phyloP scores from a whole-genome alignment of 2,797 vertebrate genomes.

The Alfaro cultratus region DNA sequence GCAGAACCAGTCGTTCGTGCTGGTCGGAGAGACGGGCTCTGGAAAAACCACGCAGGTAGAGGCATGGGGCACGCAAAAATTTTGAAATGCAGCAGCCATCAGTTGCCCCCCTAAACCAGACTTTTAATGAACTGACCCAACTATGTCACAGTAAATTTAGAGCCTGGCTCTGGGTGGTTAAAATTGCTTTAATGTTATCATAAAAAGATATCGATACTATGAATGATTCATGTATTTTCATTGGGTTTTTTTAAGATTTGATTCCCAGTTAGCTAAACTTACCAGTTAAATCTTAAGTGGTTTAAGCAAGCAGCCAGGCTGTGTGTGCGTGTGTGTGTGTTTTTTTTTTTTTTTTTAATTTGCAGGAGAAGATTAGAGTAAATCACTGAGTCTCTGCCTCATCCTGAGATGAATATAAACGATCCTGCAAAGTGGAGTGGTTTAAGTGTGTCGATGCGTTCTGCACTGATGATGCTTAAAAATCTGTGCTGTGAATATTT shows the following conservation, averaged over 20 bases:
- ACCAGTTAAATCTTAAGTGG: conserved; percentile 28
- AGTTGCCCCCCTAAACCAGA: background rate
- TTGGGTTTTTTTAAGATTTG: conserved; percentile 21
- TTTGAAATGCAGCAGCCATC: conserved; percentile 1
- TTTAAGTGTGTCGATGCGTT: conserved; percentile 29
- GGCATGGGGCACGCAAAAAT: background rate
- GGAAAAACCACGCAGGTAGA: conserved; percentile 96
- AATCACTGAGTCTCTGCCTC: conserved; percentile 35
- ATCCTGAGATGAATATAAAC: conserved; percentile 49
- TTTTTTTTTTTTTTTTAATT: conserved; percentile 4
- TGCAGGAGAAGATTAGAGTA: conserved; percentile 48
- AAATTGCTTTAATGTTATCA: conserved; percentile 39
- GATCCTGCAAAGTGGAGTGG: conserved; percentile 28
- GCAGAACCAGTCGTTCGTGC: conserved; percentile 91
- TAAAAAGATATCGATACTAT: conserved; percentile 9
- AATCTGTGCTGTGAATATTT: conserved; percentile 12
- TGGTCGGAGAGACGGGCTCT: conserved; percentile 96
- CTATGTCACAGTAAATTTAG: conserved; percentile 9
- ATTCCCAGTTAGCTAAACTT: conserved; percentile 29
- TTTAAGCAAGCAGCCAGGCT: conserved; percentile 24
- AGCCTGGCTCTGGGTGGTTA: conserved; percentile 6
- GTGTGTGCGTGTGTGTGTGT: background rate
- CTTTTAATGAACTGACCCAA: conserved; percentile 2
- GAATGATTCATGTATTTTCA: conserved; percentile 36
- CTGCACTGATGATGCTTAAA: conserved; percentile 16